Conservation (phyloP, 2,888 invertebrate species). For the Lepidochrysops patricia region DNA sequence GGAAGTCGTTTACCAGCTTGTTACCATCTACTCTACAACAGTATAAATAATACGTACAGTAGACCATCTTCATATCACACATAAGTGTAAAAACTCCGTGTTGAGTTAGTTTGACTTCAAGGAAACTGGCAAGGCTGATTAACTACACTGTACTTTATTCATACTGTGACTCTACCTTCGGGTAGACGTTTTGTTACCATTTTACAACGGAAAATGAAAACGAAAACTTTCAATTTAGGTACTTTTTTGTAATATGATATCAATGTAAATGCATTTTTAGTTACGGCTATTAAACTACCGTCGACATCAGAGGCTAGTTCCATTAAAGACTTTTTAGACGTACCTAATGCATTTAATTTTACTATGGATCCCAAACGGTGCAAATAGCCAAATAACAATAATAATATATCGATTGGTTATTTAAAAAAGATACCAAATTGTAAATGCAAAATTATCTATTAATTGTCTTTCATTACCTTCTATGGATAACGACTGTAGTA, state of each 20-base stretch:
- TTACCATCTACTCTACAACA: not conserved
- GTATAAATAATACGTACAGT: too few species aligned
- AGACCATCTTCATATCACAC: too few species aligned
- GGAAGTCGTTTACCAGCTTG: not conserved
- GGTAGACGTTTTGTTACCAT: slow-evolving; percentile 14
- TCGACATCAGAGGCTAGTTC: not conserved
- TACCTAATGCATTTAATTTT: not conserved
- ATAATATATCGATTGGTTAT: too few species aligned
- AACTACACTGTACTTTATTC: too few species aligned
- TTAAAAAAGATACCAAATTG: too few species aligned
- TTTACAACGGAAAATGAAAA: not conserved
- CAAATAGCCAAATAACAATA: not conserved
- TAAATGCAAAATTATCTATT: too few species aligned
- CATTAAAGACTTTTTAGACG: not conserved
- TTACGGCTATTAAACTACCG: not conserved
- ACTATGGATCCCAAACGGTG: not conserved
- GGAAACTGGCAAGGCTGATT: too few species aligned
- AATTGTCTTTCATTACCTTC: too few species aligned
- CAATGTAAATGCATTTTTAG: slow-evolving; percentile 2
- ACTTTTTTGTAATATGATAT: not conserved
- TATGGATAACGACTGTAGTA: not conserved
- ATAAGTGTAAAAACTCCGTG: too few species aligned
- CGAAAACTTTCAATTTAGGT: not conserved
- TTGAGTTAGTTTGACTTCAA: too few species aligned
- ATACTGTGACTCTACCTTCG: not conserved